Percentiles rank a stretch among this genome's conserved stretches.
Conservation (phyloP, 2,113 vertebrate genomes). For the Callospermophilus lateralis region DNA sequence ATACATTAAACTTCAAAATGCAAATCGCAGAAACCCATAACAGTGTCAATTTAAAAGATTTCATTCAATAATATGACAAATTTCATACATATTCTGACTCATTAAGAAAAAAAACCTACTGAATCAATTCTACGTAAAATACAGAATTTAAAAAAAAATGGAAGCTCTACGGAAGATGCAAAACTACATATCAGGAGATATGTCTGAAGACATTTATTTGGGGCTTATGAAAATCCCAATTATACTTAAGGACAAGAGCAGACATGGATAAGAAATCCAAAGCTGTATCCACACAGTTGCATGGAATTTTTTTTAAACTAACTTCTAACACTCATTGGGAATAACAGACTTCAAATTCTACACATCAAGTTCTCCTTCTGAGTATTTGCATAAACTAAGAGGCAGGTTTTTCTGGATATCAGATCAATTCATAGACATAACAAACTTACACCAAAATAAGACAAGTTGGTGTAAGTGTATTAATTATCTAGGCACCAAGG, state of each 20-base stretch:
- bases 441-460: constrained; percentile 79
- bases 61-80: constrained; percentile 78
- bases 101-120: constrained; percentile 49
- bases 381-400: constrained; percentile 83
- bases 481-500: constrained; percentile 62
- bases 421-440: constrained; percentile 77
- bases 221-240: constrained; percentile 78
- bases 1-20: constrained; percentile 69
- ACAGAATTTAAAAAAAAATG: not conserved
- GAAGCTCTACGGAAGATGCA: constrained; percentile 46
- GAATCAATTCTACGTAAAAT: constrained; percentile 42
- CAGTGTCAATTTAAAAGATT: constrained; percentile 78
- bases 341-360: constrained; percentile 79
- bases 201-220: constrained; percentile 75
- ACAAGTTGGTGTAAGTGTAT: constrained; percentile 76
- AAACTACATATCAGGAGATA: constrained; percentile 62
- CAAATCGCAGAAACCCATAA: constrained; percentile 81
- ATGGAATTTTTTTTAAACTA: constrained; percentile 57
- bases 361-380: constrained; percentile 81
- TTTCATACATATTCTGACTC: constrained; percentile 74
- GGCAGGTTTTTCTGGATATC: constrained; percentile 80
- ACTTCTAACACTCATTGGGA: constrained; percentile 71
- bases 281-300: constrained; percentile 62
- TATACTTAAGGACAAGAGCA: constrained; percentile 71
- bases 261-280: constrained; percentile 72